Evolutionary conservation across 2,888 invertebrate species (phyloP).

Genomic region (Chelonus formosanus): DNA sequence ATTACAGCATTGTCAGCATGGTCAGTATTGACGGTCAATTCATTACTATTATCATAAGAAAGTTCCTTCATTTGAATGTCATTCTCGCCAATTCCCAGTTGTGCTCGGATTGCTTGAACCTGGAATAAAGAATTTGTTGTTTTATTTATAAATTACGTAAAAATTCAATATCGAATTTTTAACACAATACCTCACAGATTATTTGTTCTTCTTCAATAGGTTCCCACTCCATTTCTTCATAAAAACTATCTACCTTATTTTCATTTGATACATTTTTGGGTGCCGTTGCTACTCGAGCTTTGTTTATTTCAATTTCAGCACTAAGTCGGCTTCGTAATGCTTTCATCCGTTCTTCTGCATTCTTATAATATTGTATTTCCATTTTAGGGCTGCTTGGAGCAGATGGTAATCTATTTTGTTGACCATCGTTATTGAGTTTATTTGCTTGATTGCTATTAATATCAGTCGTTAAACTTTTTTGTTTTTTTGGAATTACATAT

Average conservation of each 20-base stretch:
- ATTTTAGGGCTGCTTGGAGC: not conserved
- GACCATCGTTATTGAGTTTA: no score
- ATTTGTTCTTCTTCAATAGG: constrained; percentile 59
- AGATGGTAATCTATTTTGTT: no score
- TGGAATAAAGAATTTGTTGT: no score
- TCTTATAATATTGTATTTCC: constrained; percentile 31
- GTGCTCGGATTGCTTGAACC: constrained; percentile 50
- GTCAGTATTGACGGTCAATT: constrained; percentile 5
- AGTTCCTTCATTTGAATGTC: constrained; percentile 20
- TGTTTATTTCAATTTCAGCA: not conserved
- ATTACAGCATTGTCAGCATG: constrained; percentile 37
- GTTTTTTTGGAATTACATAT: no score
- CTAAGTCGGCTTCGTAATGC: not conserved
- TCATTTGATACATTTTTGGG: no score
- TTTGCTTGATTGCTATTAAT: no score
- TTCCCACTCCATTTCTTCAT: constrained; percentile 64
- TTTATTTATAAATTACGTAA: no score
- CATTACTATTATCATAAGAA: constrained; percentile 9
- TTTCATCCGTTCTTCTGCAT: constrained; percentile 37
- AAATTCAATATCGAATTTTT: not conserved
- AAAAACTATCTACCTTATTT: constrained; percentile 35
- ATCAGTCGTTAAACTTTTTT: no score
- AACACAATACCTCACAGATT: constrained; percentile 50
- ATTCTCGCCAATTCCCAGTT: constrained; percentile 43
- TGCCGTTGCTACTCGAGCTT: not conserved